A percentile compares a stretch with the other conserved stretches of the same genome.
Conservation (phyloP, 2,797 vertebrate species). For the Urophycis tenuis region DNA sequence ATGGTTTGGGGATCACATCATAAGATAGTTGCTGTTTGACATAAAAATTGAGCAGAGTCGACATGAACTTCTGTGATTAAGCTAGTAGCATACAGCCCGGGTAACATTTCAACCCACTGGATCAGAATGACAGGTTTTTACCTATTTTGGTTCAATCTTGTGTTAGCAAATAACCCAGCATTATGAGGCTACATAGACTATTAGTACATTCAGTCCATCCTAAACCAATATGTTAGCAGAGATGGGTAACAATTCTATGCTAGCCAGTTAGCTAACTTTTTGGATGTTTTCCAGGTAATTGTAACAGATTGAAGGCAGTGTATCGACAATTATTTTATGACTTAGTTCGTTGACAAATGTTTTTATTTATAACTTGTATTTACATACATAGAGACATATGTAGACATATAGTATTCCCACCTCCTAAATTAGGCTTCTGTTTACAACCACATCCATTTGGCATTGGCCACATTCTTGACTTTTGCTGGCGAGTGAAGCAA, state of each 20-base stretch:
- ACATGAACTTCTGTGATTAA: neutral
- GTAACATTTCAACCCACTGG: neutral
- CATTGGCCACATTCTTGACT: constrained; percentile 33
- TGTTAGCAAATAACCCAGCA: neutral
- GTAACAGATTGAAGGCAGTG: constrained; percentile 10
- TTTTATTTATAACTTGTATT: neutral
- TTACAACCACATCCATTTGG: constrained; percentile 31
- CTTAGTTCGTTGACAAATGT: neutral
- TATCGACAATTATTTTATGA: neutral
- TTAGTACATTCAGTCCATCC: constrained; percentile 11
- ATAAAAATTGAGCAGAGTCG: neutral
- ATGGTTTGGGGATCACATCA: neutral
- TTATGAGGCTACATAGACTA: neutral
- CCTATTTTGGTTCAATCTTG: neutral
- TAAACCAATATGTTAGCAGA: constrained; percentile 41
- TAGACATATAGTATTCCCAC: neutral
- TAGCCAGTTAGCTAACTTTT: constrained; percentile 55
- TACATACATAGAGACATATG: neutral
- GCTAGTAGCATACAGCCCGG: neutral
- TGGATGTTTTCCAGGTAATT: constrained; percentile 49
- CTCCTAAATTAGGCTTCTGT: constrained; percentile 20
- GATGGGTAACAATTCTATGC: constrained; percentile 46
- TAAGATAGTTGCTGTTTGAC: neutral
- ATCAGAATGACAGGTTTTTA: neutral
- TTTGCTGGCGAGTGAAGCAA: constrained; percentile 36